These are phyloP conservation scores for Prunella fulvescens DNA, from an alignment of 2,113 vertebrate species.

Conservation along the genomic window DNA sequence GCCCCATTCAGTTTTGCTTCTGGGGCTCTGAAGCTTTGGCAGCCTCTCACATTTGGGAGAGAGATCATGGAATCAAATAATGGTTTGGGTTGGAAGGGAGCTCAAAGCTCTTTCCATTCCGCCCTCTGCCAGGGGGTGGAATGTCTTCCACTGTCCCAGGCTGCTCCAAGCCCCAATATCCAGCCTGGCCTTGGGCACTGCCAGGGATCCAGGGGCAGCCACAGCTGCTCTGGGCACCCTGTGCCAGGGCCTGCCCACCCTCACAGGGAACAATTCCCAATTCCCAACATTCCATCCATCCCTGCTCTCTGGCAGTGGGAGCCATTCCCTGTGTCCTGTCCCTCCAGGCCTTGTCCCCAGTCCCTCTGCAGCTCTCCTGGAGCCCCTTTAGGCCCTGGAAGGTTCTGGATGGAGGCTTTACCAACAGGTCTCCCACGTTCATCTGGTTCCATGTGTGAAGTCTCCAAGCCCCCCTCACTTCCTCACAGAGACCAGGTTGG, in stretches of 20 bases:
- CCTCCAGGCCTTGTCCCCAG: background rate
- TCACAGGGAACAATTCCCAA: fast-evolving
- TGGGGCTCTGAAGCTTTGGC: background rate
- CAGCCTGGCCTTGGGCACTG: background rate
- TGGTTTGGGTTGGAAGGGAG: background rate
- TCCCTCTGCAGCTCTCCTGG: background rate
- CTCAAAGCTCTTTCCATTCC: fast-evolving
- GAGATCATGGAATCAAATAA: background rate
- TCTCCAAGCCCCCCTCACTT: fast-evolving
- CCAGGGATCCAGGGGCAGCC: background rate
- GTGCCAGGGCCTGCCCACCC: background rate
- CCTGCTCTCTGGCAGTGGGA: background rate
- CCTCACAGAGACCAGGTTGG: background rate
- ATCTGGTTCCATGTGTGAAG: background rate
- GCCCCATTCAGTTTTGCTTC: background rate
- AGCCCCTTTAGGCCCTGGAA: background rate
- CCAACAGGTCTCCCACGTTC: background rate
- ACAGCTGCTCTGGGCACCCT: background rate
- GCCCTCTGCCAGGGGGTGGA: background rate
- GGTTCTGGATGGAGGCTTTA: background rate
- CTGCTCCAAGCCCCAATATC: background rate
- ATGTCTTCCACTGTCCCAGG: background rate
- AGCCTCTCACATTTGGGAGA: background rate
- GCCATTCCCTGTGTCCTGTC: background rate
- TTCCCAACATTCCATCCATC: background rate